Percentiles rank a stretch among this genome's conserved stretches.
Conservation (phyloP, 2,797 vertebrate genomes). For the Allenopithecus nigroviridis region DNA sequence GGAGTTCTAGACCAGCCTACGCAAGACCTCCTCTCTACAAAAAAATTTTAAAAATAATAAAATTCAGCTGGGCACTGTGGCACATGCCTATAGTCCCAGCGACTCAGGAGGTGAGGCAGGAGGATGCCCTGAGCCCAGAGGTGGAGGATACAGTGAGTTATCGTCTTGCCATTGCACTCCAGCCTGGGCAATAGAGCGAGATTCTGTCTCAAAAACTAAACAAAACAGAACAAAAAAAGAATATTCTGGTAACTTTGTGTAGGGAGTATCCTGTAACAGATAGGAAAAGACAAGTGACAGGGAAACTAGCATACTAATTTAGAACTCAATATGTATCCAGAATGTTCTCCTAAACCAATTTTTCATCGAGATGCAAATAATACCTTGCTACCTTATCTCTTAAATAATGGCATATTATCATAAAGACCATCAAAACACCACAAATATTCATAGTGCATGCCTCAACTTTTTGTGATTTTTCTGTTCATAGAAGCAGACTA, state of each 20-base stretch:
- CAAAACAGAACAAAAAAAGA: neutral
- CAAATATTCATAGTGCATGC: neutral
- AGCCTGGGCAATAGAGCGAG: neutral
- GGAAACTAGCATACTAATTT: neutral
- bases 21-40: neutral
- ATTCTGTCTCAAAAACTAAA: neutral
- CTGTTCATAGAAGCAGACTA: neutral
- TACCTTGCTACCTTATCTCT: neutral
- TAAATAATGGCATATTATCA: neutral
- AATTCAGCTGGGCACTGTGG: neutral
- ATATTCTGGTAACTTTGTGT: slow-evolving; percentile 8
- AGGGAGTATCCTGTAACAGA: accelerated
- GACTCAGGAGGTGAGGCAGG: neutral
- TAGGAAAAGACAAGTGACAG: neutral
- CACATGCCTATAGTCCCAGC: neutral
- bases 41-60: neutral
- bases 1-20: neutral
- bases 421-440: neutral
- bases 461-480: neutral
- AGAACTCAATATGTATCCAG: neutral
- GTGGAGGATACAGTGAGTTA: neutral
- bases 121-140: neutral
- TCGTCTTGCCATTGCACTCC: neutral
- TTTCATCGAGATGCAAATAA: neutral
- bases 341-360: neutral